Percentiles rank a stretch among this genome's conserved stretches.
These are phyloP conservation scores for Osedax frankpressi DNA, from an alignment of 2,888 invertebrate species.

Conservation along the genomic window DNA sequence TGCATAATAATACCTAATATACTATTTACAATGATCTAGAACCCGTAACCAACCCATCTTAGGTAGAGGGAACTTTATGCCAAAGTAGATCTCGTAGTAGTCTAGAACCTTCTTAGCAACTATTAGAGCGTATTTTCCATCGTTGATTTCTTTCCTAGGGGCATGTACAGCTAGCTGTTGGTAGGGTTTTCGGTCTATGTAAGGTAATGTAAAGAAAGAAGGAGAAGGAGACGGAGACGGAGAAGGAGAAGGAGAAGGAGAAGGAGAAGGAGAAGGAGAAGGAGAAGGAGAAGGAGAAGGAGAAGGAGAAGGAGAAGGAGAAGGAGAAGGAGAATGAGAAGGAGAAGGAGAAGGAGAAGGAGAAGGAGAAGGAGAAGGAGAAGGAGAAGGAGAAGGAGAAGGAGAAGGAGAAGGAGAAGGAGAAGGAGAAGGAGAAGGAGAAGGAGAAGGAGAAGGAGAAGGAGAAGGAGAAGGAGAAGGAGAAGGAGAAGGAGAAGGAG, in stretches of 20 bases:
- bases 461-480: slow-evolving; percentile 8
- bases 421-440: slow-evolving; percentile 7
- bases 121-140: slow-evolving; percentile 62
- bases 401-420: slow-evolving; percentile 11
- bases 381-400: slow-evolving; percentile 11
- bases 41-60: slow-evolving; percentile 45
- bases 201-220: not conserved
- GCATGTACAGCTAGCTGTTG: slow-evolving; percentile 56
- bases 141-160: slow-evolving; percentile 56
- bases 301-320: slow-evolving; percentile 10
- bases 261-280: slow-evolving; percentile 10
- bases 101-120: slow-evolving; percentile 63
- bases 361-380: slow-evolving; percentile 13
- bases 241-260: slow-evolving; percentile 12
- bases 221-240: slow-evolving; percentile 5
- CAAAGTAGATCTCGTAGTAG: slow-evolving; percentile 46
- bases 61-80: slow-evolving; percentile 45
- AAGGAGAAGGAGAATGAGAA: slow-evolving; percentile 7
- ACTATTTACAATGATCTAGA: not conserved
- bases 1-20: not conserved
- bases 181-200: not conserved
- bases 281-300: slow-evolving; percentile 3
- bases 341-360: slow-evolving; percentile 11
- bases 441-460: slow-evolving; percentile 9
- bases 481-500: slow-evolving; percentile 2